Conservation (phyloP, 2,888 invertebrate genomes). For the Auanema freiburgensis region DNA sequence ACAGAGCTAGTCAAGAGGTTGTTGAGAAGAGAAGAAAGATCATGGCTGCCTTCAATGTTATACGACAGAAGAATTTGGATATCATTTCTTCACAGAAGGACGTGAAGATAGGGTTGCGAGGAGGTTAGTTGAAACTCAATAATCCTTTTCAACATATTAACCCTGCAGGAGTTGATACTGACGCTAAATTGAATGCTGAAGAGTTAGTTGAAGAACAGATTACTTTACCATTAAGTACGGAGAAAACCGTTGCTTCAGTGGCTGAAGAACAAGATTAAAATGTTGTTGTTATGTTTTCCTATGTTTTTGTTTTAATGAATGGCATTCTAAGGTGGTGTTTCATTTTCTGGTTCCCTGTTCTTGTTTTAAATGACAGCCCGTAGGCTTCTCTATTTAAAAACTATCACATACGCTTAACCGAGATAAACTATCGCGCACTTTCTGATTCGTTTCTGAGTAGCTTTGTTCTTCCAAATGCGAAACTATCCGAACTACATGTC, state of each 20-base stretch:
- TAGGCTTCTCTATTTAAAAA: too few relatives aligned
- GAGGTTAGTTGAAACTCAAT: conserved; percentile 11
- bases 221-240: conserved; percentile 55
- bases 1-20: conserved; percentile 59
- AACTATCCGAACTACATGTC: too few relatives aligned
- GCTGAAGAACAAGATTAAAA: conserved; percentile 33
- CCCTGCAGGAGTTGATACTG: conserved; percentile 34
- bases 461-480: too few relatives aligned
- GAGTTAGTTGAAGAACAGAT: conserved; percentile 60
- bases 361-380: too few relatives aligned
- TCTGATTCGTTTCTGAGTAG: too few relatives aligned
- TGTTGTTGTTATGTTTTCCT: too few relatives aligned
- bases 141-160: neutral
- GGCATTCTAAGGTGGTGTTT: too few relatives aligned
- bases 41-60: conserved; percentile 50
- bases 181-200: conserved; percentile 28
- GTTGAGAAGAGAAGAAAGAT: conserved; percentile 49
- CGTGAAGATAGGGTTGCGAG: conserved; percentile 41
- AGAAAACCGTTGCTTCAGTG: conserved; percentile 39
- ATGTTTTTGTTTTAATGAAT: too few relatives aligned
- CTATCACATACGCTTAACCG: too few relatives aligned
- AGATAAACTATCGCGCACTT: too few relatives aligned
- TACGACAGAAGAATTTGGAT: conserved; percentile 41
- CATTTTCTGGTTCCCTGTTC: too few relatives aligned
- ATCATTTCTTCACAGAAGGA: conserved; percentile 27